Conservation (phyloP, 2,797 vertebrate genomes). For the Ptychadena robeensis region DNA sequence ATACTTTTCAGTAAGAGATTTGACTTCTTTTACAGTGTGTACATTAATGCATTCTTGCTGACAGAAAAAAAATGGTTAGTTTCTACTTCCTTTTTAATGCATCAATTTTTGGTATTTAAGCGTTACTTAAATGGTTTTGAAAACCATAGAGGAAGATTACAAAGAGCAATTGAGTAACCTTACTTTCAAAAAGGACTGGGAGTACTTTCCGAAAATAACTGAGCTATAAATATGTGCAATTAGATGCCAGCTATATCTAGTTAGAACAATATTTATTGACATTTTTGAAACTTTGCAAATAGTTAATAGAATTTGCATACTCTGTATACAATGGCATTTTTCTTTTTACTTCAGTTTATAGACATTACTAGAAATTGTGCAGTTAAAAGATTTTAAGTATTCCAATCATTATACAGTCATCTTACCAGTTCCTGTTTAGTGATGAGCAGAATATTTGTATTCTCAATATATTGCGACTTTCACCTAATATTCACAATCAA, state of each 20-base stretch:
- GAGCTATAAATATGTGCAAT: not conserved
- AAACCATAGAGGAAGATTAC: constrained; percentile 19
- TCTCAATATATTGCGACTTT: too few relatives aligned
- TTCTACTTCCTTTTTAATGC: constrained; percentile 31
- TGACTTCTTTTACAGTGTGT: constrained; percentile 15
- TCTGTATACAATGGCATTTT: too few relatives aligned
- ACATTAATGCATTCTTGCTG: constrained; percentile 42
- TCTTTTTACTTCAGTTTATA: too few relatives aligned
- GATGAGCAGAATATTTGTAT: too few relatives aligned
- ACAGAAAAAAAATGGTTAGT: constrained; percentile 31
- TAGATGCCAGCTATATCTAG: not conserved
- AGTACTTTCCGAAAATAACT: constrained; percentile 20
- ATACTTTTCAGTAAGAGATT: constrained; percentile 11
- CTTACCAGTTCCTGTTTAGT: too few relatives aligned
- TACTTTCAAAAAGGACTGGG: constrained; percentile 39
- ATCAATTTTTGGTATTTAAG: constrained; percentile 35
- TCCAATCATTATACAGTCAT: too few relatives aligned
- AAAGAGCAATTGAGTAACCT: constrained; percentile 41
- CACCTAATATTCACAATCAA: too few relatives aligned
- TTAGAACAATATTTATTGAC: constrained; percentile 10
- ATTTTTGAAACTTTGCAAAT: not conserved
- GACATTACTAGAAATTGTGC: too few relatives aligned
- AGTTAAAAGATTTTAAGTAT: too few relatives aligned
- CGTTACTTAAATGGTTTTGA: constrained; percentile 34
- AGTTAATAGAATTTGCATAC: not conserved